Evolutionary conservation across 2,888 invertebrate species (phyloP).

Genomic region (Buathra laborator): DNA sequence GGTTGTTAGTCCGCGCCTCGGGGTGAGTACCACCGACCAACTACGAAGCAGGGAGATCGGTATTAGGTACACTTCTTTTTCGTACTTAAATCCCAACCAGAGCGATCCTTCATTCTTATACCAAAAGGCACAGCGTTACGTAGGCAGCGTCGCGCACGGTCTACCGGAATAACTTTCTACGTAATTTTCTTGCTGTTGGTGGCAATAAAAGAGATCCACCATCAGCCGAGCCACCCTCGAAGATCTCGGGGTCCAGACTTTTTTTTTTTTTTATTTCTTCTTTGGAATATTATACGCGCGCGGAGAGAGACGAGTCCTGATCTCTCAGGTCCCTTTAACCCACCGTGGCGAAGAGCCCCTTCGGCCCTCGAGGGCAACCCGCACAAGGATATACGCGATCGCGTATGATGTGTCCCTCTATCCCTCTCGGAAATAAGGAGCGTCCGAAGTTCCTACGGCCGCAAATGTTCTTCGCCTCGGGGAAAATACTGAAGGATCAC

Average conservation of each 20-base stretch:
- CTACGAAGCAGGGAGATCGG: conserved; percentile 4
- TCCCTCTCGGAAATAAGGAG: conserved; percentile 37
- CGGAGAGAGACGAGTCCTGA: conserved; percentile 3
- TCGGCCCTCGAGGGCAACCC: conserved; percentile 57
- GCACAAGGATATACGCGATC: conserved; percentile 46
- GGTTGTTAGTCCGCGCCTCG: conserved; percentile 28
- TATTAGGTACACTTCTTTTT: conserved; percentile 64
- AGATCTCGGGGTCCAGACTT: conserved; percentile 5
- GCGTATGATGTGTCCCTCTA: conserved; percentile 42
- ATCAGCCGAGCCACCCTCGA: conserved; percentile 24
- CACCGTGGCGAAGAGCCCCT: conserved; percentile 47
- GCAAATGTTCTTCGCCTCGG: conserved; percentile 66
- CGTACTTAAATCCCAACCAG: conserved; percentile 71
- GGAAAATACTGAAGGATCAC: conserved; percentile 51
- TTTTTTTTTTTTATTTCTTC: conserved; percentile 27
- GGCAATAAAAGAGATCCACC: conserved; percentile 57
- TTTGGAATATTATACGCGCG: conserved; percentile 48
- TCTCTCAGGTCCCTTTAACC: conserved; percentile 51
- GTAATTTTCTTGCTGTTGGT: conserved; percentile 64
- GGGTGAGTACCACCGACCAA: conserved; percentile 10
- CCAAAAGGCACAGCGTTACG: conserved; percentile 4
- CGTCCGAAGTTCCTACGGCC: conserved; percentile 58
- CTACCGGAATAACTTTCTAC: conserved; percentile 71
- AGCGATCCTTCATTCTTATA: conserved; percentile 76
- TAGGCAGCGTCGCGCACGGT: conserved; percentile 28